These are phyloP conservation scores for Scrobipalpa costella DNA, from an alignment of 2,888 invertebrate species.

Conservation along the genomic window DNA sequence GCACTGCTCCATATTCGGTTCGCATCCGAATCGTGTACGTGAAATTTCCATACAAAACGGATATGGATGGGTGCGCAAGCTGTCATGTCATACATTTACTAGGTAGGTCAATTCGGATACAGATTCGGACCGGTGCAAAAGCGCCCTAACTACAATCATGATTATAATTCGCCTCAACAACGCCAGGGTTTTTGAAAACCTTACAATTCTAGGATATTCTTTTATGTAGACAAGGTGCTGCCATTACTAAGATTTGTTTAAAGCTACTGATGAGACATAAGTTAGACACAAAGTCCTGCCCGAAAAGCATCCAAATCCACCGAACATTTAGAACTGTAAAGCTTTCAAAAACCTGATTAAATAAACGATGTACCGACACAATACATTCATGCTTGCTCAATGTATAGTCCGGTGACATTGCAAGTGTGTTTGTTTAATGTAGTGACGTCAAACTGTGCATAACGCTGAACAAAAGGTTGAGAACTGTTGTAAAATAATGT, in stretches of 20 bases:
- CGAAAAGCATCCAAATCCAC: background rate
- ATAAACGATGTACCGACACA: conserved; percentile 62
- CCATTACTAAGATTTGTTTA: no score
- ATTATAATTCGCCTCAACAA: conserved; percentile 23
- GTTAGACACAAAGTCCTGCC: background rate
- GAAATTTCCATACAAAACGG: no score
- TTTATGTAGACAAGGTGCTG: background rate
- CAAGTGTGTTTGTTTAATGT: conserved; percentile 25
- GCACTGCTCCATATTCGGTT: no score
- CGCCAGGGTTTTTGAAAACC: conserved; percentile 28
- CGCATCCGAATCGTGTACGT: no score
- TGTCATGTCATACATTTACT: no score
- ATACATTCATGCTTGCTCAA: conserved; percentile 67
- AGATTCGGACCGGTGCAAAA: no score
- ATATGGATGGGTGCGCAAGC: no score
- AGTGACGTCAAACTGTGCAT: conserved; percentile 1
- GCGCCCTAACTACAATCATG: conserved; percentile 43
- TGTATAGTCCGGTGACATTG: conserved; percentile 54
- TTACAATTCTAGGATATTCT: conserved; percentile 26
- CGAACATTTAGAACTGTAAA: conserved; percentile 29
- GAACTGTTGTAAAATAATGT: background rate
- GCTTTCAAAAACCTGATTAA: conserved; percentile 38
- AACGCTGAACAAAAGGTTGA: background rate
- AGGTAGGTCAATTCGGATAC: no score
- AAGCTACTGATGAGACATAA: no score